Evolutionary conservation across 23 tunicate genomes (phyloP).

Genomic region (Pegea sp.): DNA sequence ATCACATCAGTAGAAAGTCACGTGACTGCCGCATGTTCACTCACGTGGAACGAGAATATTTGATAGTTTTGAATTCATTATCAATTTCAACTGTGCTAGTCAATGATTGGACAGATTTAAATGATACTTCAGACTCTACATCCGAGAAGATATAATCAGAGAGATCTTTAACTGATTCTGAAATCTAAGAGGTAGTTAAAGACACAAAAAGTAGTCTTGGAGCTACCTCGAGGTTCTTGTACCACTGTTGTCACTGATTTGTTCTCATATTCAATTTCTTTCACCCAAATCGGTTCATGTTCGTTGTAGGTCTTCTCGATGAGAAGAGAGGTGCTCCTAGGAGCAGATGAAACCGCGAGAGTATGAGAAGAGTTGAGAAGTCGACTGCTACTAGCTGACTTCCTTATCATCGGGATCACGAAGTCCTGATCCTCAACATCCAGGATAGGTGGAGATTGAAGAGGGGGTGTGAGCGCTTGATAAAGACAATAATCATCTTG

Average conservation of each 20-base stretch:
- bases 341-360: background rate
- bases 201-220: no score
- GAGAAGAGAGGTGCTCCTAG: background rate
- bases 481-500: conserved; percentile 47
- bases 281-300: conserved; percentile 71
- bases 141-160: conserved; percentile 11
- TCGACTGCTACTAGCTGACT: background rate
- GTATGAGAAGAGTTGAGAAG: background rate
- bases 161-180: background rate
- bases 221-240: no score
- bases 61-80: conserved; percentile 19
- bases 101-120: conserved; percentile 23
- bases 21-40: no score
- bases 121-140: conserved; percentile 14
- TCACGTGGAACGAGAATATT: conserved; percentile 45
- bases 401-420: conserved; percentile 1
- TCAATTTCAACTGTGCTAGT: conserved; percentile 72
- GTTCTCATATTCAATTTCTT: conserved; percentile 30
- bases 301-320: no score
- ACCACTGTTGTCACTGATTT: no score
- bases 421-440: no score
- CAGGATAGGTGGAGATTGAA: background rate
- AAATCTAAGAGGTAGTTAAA: background rate
- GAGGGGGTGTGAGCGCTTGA: conserved; percentile 9
- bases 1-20: no score